Conservation (phyloP, 2,888 invertebrate species). For the Platycheirus rosarum region DNA sequence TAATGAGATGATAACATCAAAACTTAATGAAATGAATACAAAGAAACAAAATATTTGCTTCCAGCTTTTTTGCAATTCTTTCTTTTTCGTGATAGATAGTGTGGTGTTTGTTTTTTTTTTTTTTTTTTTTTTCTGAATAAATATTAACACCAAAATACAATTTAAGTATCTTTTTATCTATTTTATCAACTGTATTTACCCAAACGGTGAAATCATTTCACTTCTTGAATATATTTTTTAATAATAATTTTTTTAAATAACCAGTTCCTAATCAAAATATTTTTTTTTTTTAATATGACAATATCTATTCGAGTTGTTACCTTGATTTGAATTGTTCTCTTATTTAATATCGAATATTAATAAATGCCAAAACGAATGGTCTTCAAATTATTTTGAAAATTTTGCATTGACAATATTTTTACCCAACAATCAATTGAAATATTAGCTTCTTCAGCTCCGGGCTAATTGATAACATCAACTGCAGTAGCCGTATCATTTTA, state of each 20-base stretch:
- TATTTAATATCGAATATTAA: not conserved
- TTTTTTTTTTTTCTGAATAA: conserved; percentile 11
- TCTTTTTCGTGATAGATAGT: conserved; percentile 12
- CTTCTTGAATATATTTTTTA: conserved; percentile 40
- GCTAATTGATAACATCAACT: not conserved
- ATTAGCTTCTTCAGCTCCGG: conserved; percentile 9
- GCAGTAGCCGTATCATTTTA: not conserved
- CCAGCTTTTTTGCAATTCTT: not conserved
- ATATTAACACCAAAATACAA: conserved; percentile 36
- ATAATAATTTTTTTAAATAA: conserved; percentile 23
- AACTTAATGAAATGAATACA: conserved; percentile 6
- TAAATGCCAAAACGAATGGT: not conserved
- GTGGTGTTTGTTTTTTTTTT: no score
- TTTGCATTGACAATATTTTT: conserved; percentile 31
- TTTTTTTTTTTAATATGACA: conserved; percentile 6
- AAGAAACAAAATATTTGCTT: not conserved
- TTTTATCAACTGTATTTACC: not conserved
- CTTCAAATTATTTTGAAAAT: not conserved
- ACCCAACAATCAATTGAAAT: conserved; percentile 16
- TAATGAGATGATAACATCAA: conserved; percentile 22
- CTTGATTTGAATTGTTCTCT: conserved; percentile 1
- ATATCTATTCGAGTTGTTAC: not conserved
- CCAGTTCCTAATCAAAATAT: not conserved
- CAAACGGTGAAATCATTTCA: conserved; percentile 23
- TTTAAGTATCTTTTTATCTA: conserved; percentile 20